Evolutionary conservation across 1,140 invertebrate species (phyloP), one percentile per base, ranked within the genome.

Genomic region (Zaprionus ghesquierei): DNA sequence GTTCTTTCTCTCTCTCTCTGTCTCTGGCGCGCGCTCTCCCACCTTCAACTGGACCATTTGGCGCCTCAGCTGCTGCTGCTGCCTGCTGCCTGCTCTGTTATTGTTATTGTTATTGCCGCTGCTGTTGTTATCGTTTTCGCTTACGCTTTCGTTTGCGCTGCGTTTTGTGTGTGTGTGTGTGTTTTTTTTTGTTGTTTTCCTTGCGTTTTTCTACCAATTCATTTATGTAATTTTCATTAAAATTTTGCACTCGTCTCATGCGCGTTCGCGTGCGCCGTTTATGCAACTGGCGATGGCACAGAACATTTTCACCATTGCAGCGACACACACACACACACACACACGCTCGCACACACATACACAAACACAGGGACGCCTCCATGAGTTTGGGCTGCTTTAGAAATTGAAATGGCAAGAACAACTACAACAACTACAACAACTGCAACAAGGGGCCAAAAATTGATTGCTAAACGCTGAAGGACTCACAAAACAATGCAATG

Each of bases 401-500:
- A 74, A 73, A 73, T 69, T 73, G 70, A 68, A 73, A 66, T 53
- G 44, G 69, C 55, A 72, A 59, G 33, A 72, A 44, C 41, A 56
- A 62, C 18, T 9, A 49, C 25, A 56, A 50, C n/a, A 70, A 63
- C 22, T 29, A 49, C 2, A 69, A 38, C 15, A 41, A 63, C 35
- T 54, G 31, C 29, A 70, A 23, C 2, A 23, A 66, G 13, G 8
- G 15, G 22, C 23, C 51, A 70, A 66, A 55, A 73, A 74, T 74
- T 74, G 71, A 74, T 74, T 74, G 71, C 71, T 74, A 69, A 74
- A 74, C 53, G 71, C 59, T 51, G 71, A 74, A 74, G 71, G 71
- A 74, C 71, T 74, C 71, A 33, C 51, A 74, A 74, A 74, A 74
- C 71, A 74, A 74, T 74, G 58, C 71, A 63, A 74, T 74, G 71